Evolutionary conservation across 2,113 vertebrate genomes (phyloP), one percentile per base, ranked within the genome.

Genomic region (Lophotis ruficrista): DNA sequence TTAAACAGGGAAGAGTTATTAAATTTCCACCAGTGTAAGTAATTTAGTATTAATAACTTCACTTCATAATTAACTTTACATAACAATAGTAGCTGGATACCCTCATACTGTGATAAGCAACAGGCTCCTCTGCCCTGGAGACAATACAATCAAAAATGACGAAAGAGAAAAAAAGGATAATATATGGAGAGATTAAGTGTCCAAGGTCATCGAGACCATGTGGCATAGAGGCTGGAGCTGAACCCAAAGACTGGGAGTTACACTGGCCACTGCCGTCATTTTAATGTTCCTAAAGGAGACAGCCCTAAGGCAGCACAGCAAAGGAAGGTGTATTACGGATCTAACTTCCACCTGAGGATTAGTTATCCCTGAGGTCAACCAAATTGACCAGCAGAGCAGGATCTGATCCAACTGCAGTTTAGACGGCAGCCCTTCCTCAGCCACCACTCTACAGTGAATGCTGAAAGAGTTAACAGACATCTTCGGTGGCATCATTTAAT

Each of bases 61-160:
- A 64, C 80, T 89, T 83, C 35, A 24, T 93, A 81, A 96, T 95
- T 96, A 89, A 90, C 35, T 95, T 93, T 82, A 68, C 90, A 82
- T 94, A 51, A 89, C 68, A 95, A 94, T 86, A 65, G 45, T 62
- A 81, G 64, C 64, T 33, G n/a, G 68, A 86, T 94, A 92, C 33
- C 45, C 27, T 90, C 61, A 50, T 45, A 27, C 41, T 57, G 56
- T n/a, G 80, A 96, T 93, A 97, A 95, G 94, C 43, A 96, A 87
- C 80, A 95, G 53, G 68, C 72, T 79, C 56, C 31, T 92, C 48
- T 94, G 53, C 69, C 72, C 80, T 89, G 37, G 83, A 81, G 94
- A 95, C 54, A 93, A 51, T 65, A 82, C 70, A 84, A 65, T 72
- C 66, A 57, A 87, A 92, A 81, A 33, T 57, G 72, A 95, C 24